Conservation (phyloP, 2,888 invertebrate genomes). For the Acrobasis suavella region DNA sequence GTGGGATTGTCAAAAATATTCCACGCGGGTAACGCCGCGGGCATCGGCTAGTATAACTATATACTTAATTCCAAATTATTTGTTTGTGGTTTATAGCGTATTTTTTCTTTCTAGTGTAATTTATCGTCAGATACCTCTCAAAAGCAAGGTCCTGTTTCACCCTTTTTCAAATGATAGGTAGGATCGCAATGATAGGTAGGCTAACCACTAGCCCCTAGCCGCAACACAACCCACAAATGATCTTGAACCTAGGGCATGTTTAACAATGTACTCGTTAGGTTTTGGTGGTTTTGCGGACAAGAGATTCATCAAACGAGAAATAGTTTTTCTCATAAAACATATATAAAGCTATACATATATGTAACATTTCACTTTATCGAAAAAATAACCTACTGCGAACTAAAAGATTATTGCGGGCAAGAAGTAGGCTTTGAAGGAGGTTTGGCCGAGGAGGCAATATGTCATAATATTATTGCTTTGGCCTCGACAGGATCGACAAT, state of each 20-base stretch:
- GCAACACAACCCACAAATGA: conserved; percentile 2
- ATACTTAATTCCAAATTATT: no score
- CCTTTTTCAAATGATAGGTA: no score
- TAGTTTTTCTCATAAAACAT: no score
- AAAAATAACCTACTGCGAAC: conserved; percentile 6
- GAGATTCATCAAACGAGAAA: not conserved
- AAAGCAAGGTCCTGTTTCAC: no score
- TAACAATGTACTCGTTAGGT: not conserved
- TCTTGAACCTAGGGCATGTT: conserved; percentile 1
- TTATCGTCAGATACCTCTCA: no score
- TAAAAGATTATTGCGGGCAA: conserved; percentile 17
- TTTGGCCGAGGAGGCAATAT: conserved; percentile 65
- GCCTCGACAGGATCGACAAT: conserved; percentile 70
- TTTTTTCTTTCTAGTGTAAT: no score
- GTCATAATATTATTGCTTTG: conserved; percentile 80
- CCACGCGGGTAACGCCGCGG: no score
- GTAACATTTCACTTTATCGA: not conserved
- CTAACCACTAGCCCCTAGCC: not conserved
- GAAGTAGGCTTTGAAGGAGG: conserved; percentile 44
- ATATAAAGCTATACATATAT: no score
- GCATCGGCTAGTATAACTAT: no score
- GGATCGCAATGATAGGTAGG: not conserved
- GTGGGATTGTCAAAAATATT: no score
- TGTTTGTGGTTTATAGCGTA: no score
- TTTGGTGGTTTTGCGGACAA: conserved; percentile 1